Evolutionary conservation across 2,888 invertebrate genomes (phyloP).

Genomic region (Pantelozetes paolii): DNA sequence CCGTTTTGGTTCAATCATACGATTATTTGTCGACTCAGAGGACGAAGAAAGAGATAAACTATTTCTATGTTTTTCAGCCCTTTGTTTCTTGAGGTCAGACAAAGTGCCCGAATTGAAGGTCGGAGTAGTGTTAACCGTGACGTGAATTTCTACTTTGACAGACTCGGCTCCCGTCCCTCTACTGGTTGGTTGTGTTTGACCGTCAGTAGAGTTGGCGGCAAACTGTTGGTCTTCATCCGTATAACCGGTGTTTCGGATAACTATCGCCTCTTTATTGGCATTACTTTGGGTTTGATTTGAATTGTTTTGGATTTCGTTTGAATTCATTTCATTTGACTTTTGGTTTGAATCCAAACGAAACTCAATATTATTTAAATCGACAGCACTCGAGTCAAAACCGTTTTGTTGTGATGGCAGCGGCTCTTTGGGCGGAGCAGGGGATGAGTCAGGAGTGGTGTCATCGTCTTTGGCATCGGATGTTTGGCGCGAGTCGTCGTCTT

Average conservation of each 20-base stretch:
- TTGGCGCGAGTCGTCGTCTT: conserved; percentile 30
- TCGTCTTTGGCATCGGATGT: conserved; percentile 11
- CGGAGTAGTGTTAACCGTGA: conserved; percentile 57
- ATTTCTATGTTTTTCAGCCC: conserved; percentile 53
- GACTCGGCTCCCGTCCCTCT: background rate
- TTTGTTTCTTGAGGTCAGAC: conserved; percentile 86
- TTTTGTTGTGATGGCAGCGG: conserved; percentile 7
- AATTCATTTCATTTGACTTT: conserved; percentile 11
- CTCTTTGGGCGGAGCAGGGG: background rate
- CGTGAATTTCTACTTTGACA: conserved; percentile 50
- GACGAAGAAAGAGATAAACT: conserved; percentile 41
- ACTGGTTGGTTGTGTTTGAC: background rate
- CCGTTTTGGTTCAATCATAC: conserved; percentile 28
- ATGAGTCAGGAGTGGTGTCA: background rate
- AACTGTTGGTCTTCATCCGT: conserved; percentile 36
- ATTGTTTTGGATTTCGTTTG: background rate
- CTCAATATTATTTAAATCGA: conserved; percentile 35
- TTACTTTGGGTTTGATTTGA: conserved; percentile 10
- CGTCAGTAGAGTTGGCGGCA: background rate
- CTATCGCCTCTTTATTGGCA: conserved; percentile 39
- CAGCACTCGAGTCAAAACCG: background rate
- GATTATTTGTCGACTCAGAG: conserved; percentile 18
- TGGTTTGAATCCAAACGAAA: background rate
- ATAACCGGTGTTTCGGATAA: conserved; percentile 36
- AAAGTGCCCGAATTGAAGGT: conserved; percentile 72